Percentiles rank a stretch among this genome's conserved stretches.
Evolutionary conservation across 2,888 invertebrate genomes (phyloP).

Genomic region (Dolomedes plantarius): DNA sequence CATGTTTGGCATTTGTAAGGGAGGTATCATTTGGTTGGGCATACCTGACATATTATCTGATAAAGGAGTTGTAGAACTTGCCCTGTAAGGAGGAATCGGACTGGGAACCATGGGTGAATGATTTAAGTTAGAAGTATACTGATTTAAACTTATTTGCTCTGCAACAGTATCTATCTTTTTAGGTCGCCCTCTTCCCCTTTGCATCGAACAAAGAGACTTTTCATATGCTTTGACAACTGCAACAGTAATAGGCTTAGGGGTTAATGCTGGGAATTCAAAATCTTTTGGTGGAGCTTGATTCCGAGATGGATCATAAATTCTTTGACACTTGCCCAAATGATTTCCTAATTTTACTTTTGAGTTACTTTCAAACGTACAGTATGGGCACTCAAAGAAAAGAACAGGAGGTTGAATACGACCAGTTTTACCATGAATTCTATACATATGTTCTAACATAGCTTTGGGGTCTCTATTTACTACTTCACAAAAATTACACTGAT

Average conservation of each 20-base stretch:
- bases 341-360: slow-evolving; percentile 92
- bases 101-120: slow-evolving; percentile 22
- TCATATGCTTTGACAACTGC: slow-evolving; percentile 74
- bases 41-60: slow-evolving; percentile 35
- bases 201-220: slow-evolving; percentile 55
- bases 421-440: slow-evolving; percentile 88
- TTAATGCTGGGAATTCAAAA: slow-evolving; percentile 91
- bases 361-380: slow-evolving; percentile 92
- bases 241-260: slow-evolving; percentile 82
- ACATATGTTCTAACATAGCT: slow-evolving; percentile 90
- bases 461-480: slow-evolving; percentile 89
- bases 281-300: slow-evolving; percentile 75
- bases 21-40: slow-evolving; percentile 60
- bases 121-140: slow-evolving; percentile 18
- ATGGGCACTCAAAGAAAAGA: slow-evolving; percentile 92
- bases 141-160: slow-evolving; percentile 38
- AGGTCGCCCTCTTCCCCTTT: slow-evolving; percentile 55
- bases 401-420: slow-evolving; percentile 90
- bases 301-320: slow-evolving; percentile 89
- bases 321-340: slow-evolving; percentile 90
- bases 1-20: slow-evolving; percentile 52
- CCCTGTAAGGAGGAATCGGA: slow-evolving; percentile 33
- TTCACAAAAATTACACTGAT: slow-evolving; percentile 87
- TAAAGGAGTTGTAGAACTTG: slow-evolving; percentile 37
- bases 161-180: slow-evolving; percentile 45